Base-by-base conservation (phyloP, 1,140 invertebrate species). In the Neodiprion lecontei region DNA sequence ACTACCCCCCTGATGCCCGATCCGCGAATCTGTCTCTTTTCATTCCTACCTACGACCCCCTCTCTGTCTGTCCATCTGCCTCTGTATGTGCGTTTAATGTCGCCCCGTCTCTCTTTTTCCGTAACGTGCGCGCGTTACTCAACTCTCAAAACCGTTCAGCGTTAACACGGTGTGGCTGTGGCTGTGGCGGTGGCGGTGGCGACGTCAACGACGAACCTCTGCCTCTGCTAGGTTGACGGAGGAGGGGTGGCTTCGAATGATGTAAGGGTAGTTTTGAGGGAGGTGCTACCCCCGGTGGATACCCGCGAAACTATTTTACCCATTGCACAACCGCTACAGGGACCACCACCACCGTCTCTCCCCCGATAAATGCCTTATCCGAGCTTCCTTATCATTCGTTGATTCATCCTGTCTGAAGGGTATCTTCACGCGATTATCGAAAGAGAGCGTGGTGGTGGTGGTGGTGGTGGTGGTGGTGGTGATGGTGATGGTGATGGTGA, bases 271-370 rank as follows among this genome's bases (percentile, higher is more conserved):
- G 53, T 10, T 70, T 47, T 74, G 74, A 71, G 75, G 72, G 75
- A 81, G 67, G 86, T 88, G 87, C 87, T 88, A 86, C 86, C 86
- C 83, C 84, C 83, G 81, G 79, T 82, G 83, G 83, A 71, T 76
- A 76, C 73, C 73, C 65, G 71, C 23, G 73, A 80, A 87, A 88
- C 84, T 83, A 78, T 12, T 48, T 80, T 76, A 73, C 65, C 10
- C 72, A 49, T 7, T 9, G 48, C 65, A 50, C 40, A 70, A 40
- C 69, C 1, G 17, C 67, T 5, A 40, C 28, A 40, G 2, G 28
- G 5, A 40, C 28, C 28, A 40, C 28, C 28, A 40, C 28, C 28
- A 5, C 5, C 5, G 5, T 40, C 28, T 40, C 28, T 40, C 28
- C 53, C 53, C 53, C 53, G n/a, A 61, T 17, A 14, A 17, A 61